These are phyloP conservation scores for Catocala sponsa DNA, from an alignment of 2,888 invertebrate genomes.

Conservation along the genomic window DNA sequence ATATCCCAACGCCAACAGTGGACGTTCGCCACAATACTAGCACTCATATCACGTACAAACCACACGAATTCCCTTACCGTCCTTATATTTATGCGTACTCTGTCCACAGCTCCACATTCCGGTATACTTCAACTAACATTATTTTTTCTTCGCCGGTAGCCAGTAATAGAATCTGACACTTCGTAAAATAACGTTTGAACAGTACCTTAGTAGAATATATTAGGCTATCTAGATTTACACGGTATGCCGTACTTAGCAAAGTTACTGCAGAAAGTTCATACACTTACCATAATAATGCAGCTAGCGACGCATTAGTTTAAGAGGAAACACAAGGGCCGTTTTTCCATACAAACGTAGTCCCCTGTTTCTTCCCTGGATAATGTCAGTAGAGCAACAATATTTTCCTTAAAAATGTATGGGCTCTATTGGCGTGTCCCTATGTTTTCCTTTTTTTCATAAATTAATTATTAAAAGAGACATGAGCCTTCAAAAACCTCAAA, in stretches of 20 bases:
- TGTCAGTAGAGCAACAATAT: too few species aligned
- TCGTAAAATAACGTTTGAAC: conserved; percentile 6
- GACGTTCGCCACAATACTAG: conserved; percentile 5
- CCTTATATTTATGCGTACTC: conserved; percentile 47
- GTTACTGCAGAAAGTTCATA: conserved; percentile 13
- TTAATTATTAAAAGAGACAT: too few species aligned
- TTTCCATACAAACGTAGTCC: too few species aligned
- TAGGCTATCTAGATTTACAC: conserved; percentile 28
- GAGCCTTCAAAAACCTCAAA: too few species aligned
- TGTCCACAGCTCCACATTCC: conserved; percentile 52
- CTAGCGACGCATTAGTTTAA: too few species aligned
- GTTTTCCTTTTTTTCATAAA: too few species aligned
- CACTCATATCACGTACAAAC: conserved; percentile 45
- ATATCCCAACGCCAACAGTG: conserved; percentile 6
- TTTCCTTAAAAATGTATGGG: too few species aligned
- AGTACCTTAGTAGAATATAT: conserved; percentile 20
- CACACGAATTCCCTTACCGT: conserved; percentile 51
- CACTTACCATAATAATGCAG: too few species aligned
- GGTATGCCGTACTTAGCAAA: conserved; percentile 18
- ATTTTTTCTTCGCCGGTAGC: conserved; percentile 33
- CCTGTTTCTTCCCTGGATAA: too few species aligned
- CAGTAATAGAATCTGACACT: conserved; percentile 22
- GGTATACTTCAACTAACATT: conserved; percentile 33
- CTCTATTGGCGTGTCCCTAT: too few species aligned
- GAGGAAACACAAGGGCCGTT: too few species aligned